Conservation (phyloP, 1,140 invertebrate genomes). For the Ganaspis sp. region DNA sequence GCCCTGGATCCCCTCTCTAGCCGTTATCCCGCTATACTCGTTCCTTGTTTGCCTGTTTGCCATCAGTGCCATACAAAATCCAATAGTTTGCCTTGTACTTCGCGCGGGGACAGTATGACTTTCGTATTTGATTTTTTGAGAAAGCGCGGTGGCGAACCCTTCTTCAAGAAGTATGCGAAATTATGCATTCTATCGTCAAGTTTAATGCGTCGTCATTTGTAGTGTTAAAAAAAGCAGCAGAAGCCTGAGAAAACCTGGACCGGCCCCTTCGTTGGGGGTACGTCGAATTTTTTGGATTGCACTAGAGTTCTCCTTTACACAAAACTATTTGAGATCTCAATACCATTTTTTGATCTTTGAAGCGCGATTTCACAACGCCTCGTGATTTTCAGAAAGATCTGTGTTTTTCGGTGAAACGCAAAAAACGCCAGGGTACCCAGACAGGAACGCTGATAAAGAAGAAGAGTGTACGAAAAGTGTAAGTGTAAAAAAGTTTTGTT, state of each 20-base stretch:
- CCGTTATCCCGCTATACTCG: constrained; percentile 69
- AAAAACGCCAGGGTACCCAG: background rate
- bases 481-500: constrained; percentile 25
- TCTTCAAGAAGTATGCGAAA: constrained; percentile 41
- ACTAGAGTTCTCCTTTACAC: constrained; percentile 32
- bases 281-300: constrained; percentile 54
- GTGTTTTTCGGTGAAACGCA: background rate
- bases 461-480: constrained; percentile 39
- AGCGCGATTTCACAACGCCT: background rate
- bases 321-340: background rate
- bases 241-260: constrained; percentile 55
- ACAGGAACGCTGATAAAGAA: constrained; percentile 31
- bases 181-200: constrained; percentile 53
- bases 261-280: constrained; percentile 57
- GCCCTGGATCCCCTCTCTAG: constrained; percentile 61
- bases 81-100: constrained; percentile 75
- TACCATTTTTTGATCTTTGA: background rate
- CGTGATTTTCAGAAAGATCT: background rate
- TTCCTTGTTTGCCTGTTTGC: constrained; percentile 73
- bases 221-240: constrained; percentile 44
- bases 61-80: constrained; percentile 76
- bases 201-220: constrained; percentile 55
- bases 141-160: constrained; percentile 52
- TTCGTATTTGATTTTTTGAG: constrained; percentile 56
- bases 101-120: constrained; percentile 66